phyloP scores from a whole-genome alignment of 1,140 invertebrate genomes.

The Drosophila athabasca region DNA sequence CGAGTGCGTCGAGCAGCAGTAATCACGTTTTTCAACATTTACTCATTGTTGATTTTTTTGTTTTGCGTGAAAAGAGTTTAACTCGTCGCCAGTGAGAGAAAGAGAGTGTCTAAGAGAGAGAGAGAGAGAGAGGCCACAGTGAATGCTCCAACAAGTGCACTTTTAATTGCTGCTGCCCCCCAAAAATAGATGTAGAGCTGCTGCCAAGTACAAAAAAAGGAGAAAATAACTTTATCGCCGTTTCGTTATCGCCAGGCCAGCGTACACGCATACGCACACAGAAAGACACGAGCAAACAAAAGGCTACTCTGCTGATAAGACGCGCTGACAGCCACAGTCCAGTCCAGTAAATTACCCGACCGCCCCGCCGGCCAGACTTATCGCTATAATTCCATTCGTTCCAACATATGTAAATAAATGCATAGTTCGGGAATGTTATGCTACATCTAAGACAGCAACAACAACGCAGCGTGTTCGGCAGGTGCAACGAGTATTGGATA shows the following conservation, averaged over 20 bases:
- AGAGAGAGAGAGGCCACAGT: constrained; percentile 21
- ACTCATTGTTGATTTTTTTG: constrained; percentile 14
- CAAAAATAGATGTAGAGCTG: constrained; percentile 34
- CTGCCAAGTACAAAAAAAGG: constrained; percentile 22
- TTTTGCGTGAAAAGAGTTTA: constrained; percentile 15
- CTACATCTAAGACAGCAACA: constrained; percentile 45
- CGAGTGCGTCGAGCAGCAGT: constrained; percentile 10
- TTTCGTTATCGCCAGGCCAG: constrained; percentile 38
- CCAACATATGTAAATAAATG: constrained; percentile 47
- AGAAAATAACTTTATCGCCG: constrained; percentile 40
- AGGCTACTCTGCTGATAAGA: constrained; percentile 57
- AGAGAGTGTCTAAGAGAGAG: not conserved
- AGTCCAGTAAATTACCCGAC: constrained; percentile 32
- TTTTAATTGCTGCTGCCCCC: constrained; percentile 34
- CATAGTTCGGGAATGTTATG: constrained; percentile 59
- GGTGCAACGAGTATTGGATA: constrained; percentile 44
- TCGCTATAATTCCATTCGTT: constrained; percentile 40
- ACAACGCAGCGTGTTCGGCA: constrained; percentile 26
- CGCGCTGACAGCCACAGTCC: constrained; percentile 14
- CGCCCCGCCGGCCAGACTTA: constrained; percentile 18
- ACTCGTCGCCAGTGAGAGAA: constrained; percentile 18
- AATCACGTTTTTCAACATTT: constrained; percentile 73
- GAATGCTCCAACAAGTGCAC: constrained; percentile 55
- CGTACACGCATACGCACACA: constrained; percentile 7
- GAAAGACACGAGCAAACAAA: constrained; percentile 26